Percentiles rank a stretch among this genome's conserved stretches.
These are phyloP conservation scores for Catonia carolina DNA, from an alignment of 2,888 invertebrate species.

Conservation along the genomic window DNA sequence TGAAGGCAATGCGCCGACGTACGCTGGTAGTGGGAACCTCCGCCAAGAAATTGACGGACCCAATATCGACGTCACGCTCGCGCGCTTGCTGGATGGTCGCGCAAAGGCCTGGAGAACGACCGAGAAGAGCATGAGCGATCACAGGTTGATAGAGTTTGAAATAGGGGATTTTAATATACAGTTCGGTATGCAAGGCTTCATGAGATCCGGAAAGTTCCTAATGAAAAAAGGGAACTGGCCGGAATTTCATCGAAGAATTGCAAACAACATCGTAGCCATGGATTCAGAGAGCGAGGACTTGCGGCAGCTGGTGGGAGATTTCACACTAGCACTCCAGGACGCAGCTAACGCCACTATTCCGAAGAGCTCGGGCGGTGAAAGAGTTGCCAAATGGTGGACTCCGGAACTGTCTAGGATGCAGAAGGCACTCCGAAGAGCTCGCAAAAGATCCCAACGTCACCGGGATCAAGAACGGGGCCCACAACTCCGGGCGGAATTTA, in stretches of 20 bases:
- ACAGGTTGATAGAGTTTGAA: background rate
- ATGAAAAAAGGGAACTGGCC: background rate
- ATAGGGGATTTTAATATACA: background rate
- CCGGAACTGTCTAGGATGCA: background rate
- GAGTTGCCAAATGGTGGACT: slow-evolving; percentile 1
- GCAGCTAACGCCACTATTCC: no score
- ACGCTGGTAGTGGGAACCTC: background rate
- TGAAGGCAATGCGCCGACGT: background rate
- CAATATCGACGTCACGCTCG: slow-evolving; percentile 12
- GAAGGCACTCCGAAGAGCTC: background rate
- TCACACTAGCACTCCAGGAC: no score
- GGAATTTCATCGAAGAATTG: background rate
- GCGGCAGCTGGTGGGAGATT: no score
- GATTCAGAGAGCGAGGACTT: no score
- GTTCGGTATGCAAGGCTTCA: no score
- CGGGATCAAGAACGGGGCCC: background rate
- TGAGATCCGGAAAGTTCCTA: no score
- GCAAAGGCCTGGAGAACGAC: background rate
- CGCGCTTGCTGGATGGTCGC: background rate
- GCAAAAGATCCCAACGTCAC: background rate
- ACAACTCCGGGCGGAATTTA: background rate
- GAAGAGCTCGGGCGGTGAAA: no score
- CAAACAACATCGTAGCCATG: no score
- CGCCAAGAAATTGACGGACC: background rate
- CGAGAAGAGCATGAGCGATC: slow-evolving; percentile 6